Base-by-base conservation (phyloP, 2,797 vertebrate species). In the Danio kyathit region DNA sequence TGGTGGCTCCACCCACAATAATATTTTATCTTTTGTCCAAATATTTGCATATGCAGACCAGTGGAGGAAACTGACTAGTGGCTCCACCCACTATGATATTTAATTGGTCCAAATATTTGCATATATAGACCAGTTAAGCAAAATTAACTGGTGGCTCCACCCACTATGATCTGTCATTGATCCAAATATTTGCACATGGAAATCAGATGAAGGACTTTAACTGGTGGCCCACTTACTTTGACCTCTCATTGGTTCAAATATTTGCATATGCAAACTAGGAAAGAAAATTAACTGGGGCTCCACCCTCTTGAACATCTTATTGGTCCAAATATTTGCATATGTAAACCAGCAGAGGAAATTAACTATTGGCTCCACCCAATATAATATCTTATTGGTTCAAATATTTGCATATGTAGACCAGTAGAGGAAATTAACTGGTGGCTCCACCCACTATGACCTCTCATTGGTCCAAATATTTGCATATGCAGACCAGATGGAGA, bases 131-230 rank as follows among this genome's bases (percentile, higher is more conserved):
- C 56, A 59, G 19, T 21, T 7, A 12, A 48, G 11, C 29, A 12
- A 60, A 29, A 41, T 41, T 16, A 16, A 8, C 13, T 5, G 6
- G 60, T 38, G 29, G 60, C 60, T 61, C 60, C 60, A 21, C 60
- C 59, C 59, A 40, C 29, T n/a, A 9, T 70, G 48, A 9, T 51
- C 51, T 69, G 21, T 69, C 48, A 70, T 67, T 69, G 14, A 66
- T 38, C 14, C 9, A 40, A 11, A 70, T n/a, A 51, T n/a, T 10
- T 51, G 13, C 51, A 21, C 48, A 38, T 69, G 11, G n/a, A 16
- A 38, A 69, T 6, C 46, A 48, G 7, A 17, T 29, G 9, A n/a
- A n/a, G n/a, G n/a, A 54, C 17, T 57, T 57, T 11, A 12, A 11
- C 10, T 6, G 5, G 56, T 57, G 10, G 56, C 56, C 57, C n/a